Percentiles rank a stretch among this genome's conserved stretches.
These are phyloP conservation scores for Peromyscus aztecus DNA, from an alignment of 2,797 vertebrate species.

Conservation along the genomic window DNA sequence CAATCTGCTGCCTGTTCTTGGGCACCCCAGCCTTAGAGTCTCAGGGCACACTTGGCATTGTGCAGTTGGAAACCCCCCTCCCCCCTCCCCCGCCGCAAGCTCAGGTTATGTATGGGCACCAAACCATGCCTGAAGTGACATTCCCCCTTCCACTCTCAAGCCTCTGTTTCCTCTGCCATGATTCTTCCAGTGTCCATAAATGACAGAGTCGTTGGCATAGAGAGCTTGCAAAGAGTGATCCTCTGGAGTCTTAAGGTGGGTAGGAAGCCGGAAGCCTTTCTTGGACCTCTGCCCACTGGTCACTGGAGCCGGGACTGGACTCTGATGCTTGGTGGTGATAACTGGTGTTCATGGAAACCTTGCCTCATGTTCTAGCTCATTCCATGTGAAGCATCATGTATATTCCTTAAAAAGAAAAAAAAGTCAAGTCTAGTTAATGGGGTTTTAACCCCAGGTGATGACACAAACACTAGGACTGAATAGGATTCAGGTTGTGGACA, in stretches of 20 bases:
- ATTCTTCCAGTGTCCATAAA: not conserved
- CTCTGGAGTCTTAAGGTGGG: no score
- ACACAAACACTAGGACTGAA: not conserved
- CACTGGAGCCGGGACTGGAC: not conserved
- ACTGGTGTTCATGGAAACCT: rapidly evolving
- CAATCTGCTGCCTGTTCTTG: no score
- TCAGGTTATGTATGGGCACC: no score
- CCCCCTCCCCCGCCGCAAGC: not conserved
- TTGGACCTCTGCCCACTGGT: not conserved
- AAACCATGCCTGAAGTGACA: rapidly evolving
- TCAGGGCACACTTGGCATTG: not conserved
- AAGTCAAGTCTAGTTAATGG: rapidly evolving
- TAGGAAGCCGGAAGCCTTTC: not conserved
- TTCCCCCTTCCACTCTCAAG: rapidly evolving
- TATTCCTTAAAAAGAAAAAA: not conserved
- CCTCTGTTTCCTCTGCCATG: not conserved
- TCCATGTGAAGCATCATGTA: not conserved
- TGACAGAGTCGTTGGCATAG: not conserved
- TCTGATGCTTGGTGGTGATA: rapidly evolving
- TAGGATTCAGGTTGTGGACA: rapidly evolving
- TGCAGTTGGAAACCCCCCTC: not conserved
- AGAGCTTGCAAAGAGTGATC: no score
- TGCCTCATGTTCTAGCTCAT: rapidly evolving
- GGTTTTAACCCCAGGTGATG: rapidly evolving
- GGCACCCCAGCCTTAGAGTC: not conserved